These are phyloP conservation scores for Gila robusta DNA, from an alignment of 2,797 vertebrate species.

Conservation along the genomic window DNA sequence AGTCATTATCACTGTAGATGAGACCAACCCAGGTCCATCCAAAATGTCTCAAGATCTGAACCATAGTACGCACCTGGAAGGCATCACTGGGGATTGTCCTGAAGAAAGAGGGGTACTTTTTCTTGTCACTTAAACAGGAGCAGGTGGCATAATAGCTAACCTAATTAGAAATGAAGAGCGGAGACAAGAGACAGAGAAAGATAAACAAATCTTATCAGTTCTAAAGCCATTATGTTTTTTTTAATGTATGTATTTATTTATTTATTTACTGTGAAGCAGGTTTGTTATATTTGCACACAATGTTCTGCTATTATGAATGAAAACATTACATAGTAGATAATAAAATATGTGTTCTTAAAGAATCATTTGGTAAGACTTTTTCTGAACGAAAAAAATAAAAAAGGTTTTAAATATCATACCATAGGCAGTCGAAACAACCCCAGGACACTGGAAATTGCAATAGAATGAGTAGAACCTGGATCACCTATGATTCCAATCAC, in stretches of 20 bases:
- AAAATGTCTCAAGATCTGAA: constrained; percentile 38
- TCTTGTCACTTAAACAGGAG: constrained; percentile 58
- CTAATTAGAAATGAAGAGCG: constrained; percentile 7
- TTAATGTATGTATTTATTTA: too few relatives aligned
- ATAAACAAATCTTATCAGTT: background rate
- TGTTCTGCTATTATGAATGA: background rate
- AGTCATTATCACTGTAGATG: constrained; percentile 32
- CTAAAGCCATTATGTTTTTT: background rate
- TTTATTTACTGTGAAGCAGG: background rate
- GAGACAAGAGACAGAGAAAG: background rate
- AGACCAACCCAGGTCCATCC: constrained; percentile 32
- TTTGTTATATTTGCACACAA: background rate
- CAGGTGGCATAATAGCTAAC: constrained; percentile 64
- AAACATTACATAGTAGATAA: background rate
- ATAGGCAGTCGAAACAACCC: constrained; percentile 66
- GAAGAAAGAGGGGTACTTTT: constrained; percentile 63
- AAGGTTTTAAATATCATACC: constrained; percentile 46
- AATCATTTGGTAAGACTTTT: background rate
- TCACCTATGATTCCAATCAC: constrained; percentile 69
- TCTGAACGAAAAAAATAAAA: background rate
- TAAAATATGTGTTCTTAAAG: background rate
- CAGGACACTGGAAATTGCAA: constrained; percentile 67
- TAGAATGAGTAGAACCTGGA: constrained; percentile 66
- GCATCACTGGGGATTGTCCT: constrained; percentile 61
- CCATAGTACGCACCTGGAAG: constrained; percentile 53